Evolutionary conservation across 2,113 vertebrate genomes (phyloP).

Genomic region (Sarotherodon lohbergeri): DNA sequence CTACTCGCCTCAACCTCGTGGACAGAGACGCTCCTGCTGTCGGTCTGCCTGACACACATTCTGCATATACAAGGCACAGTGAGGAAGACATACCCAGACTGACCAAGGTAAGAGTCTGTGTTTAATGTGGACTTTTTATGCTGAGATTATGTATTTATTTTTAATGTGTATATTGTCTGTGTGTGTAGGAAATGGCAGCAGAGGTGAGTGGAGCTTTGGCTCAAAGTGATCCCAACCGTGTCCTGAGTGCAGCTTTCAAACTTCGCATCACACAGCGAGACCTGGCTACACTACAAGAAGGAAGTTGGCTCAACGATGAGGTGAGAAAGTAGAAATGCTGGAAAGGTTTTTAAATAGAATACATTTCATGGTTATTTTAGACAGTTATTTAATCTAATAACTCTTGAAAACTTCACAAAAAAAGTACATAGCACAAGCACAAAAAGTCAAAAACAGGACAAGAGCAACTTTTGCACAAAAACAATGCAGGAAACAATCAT

Average conservation of each 20-base stretch:
- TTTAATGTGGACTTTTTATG: neutral
- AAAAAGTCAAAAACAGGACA: neutral
- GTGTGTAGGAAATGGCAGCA: constrained; percentile 80
- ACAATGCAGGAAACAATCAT: neutral
- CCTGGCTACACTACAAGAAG: constrained; percentile 79
- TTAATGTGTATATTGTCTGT: neutral
- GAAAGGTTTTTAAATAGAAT: neutral
- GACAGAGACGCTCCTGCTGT: constrained; percentile 62
- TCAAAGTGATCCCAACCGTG: constrained; percentile 70
- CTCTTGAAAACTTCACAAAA: neutral
- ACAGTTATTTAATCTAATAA: neutral
- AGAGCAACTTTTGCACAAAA: neutral
- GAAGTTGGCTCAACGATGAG: constrained; percentile 88
- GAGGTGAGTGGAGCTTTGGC: constrained; percentile 76
- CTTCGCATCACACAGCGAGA: constrained; percentile 84
- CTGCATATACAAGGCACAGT: constrained; percentile 48
- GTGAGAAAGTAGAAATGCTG: constrained; percentile 49
- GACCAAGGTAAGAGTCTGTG: constrained; percentile 57
- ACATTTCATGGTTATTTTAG: neutral
- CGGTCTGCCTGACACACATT: constrained; percentile 28
- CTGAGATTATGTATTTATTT: neutral
- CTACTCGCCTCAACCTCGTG: constrained; percentile 77
- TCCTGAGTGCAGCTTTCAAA: constrained; percentile 87
- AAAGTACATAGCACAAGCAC: neutral
- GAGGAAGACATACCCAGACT: constrained; percentile 76